Percentiles rank a stretch among this genome's conserved stretches.
Conservation (phyloP, 2,888 invertebrate species). For the Drosophila kokeensis region DNA sequence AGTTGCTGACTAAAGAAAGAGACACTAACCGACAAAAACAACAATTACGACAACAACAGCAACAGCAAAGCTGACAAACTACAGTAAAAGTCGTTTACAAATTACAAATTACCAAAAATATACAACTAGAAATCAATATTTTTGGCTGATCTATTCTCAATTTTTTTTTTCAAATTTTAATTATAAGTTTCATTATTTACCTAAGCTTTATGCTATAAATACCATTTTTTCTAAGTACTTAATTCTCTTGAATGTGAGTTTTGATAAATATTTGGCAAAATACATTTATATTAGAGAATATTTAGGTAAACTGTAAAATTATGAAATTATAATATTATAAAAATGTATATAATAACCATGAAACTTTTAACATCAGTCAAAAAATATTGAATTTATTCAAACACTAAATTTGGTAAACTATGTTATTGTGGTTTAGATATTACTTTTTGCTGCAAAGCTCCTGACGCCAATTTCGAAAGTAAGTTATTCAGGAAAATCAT, state of each 20-base stretch:
- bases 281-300: background rate
- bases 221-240: background rate
- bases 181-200: background rate
- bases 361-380: background rate
- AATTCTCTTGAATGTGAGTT: background rate
- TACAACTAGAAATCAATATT: background rate
- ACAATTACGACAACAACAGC: conserved; percentile 37
- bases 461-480: background rate
- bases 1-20: conserved; percentile 46
- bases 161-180: background rate
- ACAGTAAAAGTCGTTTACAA: conserved; percentile 50
- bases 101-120: background rate
- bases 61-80: conserved; percentile 35
- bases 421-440: background rate
- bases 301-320: background rate
- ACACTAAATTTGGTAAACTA: background rate
- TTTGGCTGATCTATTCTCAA: background rate
- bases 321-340: background rate
- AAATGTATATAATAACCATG: background rate
- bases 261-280: background rate
- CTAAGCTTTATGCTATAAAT: background rate
- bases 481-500: background rate
- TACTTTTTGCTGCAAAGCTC: background rate
- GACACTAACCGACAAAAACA: conserved; percentile 56
- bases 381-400: background rate